Percentiles rank a stretch among this genome's conserved stretches.
Evolutionary conservation across 2,113 vertebrate species (phyloP).

Genomic region (Tamias sibiricus): DNA sequence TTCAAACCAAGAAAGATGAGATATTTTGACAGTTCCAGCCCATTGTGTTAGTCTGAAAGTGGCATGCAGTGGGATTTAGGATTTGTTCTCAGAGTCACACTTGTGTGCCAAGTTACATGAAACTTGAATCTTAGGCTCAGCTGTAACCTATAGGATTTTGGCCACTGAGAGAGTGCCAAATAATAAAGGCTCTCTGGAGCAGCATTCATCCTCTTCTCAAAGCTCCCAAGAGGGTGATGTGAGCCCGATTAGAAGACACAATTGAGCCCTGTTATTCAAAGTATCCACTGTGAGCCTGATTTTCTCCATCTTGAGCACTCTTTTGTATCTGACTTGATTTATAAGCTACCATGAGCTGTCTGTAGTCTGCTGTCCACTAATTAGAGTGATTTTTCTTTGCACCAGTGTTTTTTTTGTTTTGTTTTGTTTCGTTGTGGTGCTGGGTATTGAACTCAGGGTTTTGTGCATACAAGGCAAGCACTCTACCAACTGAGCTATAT

Average conservation of each 20-base stretch:
- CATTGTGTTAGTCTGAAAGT: background rate
- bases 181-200: slow-evolving; percentile 21
- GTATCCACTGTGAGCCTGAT: background rate
- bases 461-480: no score
- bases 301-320: background rate
- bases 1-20: slow-evolving; percentile 37
- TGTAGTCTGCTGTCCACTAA: slow-evolving; percentile 9
- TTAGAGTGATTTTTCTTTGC: background rate
- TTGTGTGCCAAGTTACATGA: slow-evolving; percentile 22
- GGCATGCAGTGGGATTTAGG: background rate
- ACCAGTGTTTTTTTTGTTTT: no score
- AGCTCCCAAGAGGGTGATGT: background rate
- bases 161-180: background rate
- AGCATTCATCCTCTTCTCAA: background rate
- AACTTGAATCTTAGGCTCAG: slow-evolving; percentile 28
- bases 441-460: no score
- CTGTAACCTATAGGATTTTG: slow-evolving; percentile 31
- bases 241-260: background rate
- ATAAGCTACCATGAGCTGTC: background rate
- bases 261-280: background rate
- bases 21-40: background rate
- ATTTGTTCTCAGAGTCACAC: background rate
- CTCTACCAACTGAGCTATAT: no score
- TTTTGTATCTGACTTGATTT: slow-evolving; percentile 20
- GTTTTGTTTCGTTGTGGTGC: no score